These are phyloP conservation scores for Electrona antarctica DNA, from an alignment of 2,113 vertebrate genomes.

Conservation along the genomic window DNA sequence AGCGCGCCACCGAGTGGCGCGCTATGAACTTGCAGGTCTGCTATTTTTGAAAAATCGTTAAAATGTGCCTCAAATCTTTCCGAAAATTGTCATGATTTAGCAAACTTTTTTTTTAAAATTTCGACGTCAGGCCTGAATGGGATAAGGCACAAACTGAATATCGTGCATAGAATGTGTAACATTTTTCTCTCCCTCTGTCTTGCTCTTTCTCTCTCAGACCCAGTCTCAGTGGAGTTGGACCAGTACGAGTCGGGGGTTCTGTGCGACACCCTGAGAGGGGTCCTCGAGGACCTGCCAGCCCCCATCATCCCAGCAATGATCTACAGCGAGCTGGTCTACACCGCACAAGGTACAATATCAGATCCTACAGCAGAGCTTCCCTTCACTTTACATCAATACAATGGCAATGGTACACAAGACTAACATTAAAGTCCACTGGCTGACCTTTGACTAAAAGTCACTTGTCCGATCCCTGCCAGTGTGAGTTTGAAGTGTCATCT, in stretches of 20 bases:
- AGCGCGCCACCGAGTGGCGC: too few relatives aligned
- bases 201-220: slow-evolving; percentile 53
- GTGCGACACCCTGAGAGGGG: slow-evolving; percentile 76
- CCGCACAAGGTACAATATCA: slow-evolving; percentile 81
- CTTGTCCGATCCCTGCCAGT: too few relatives aligned
- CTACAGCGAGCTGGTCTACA: slow-evolving; percentile 82
- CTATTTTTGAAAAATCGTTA: too few relatives aligned
- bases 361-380: neutral
- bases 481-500: too few relatives aligned
- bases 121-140: too few relatives aligned
- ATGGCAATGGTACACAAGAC: neutral
- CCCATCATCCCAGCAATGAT: slow-evolving; percentile 78
- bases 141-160: neutral
- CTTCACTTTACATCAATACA: too few relatives aligned
- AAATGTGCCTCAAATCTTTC: too few relatives aligned
- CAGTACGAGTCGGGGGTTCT: slow-evolving; percentile 73
- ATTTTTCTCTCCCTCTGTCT: slow-evolving; percentile 3
- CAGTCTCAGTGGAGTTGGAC: slow-evolving; percentile 75
- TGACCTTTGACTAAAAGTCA: too few relatives aligned
- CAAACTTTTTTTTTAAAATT: too few relatives aligned
- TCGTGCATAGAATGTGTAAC: neutral
- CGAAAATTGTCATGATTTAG: too few relatives aligned
- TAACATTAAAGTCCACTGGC: too few relatives aligned
- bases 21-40: too few relatives aligned
- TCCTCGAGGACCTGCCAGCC: slow-evolving; percentile 79